Base-by-base conservation (phyloP, 2,113 vertebrate genomes). In the Dromaius novaehollandiae region DNA sequence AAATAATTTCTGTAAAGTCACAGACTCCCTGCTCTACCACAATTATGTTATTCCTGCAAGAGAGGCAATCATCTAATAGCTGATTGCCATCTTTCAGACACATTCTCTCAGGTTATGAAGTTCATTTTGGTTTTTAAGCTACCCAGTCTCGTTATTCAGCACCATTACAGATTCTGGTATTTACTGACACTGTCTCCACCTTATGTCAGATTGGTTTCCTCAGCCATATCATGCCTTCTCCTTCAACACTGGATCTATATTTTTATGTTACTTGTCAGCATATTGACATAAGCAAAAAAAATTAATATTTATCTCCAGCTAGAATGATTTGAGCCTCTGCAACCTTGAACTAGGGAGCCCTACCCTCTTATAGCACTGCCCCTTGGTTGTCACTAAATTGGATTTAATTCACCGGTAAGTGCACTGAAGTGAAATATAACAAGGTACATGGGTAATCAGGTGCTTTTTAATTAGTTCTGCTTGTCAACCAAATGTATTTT, bases 391-490 rank as follows among this genome's bases (percentile, higher is more conserved):
- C 76, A 93, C 58, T 77, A 85, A 91, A 96, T 96, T 84, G 92
- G 58, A 82, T 92, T 63, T 94, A 97, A 93, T 96, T 96, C 92
- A 90, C 91, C 71, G 55, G 77, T 93, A 96, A 96, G 91, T 94
- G 80, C 77, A 78, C 38, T 81, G 44, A 94, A 96, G 96, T 95
- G 1, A 60, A 97, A 89, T 87, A 74, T 92, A 74, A 66, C n/a
- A 85, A 89, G 76, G 65, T 89, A 96, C 83, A 94, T 56, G 56
- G 84, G 71, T 75, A 96, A 91, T 93, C 16, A 76, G 85, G 83
- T 95, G 30, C 48, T 86, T 96, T 97, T 97, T 96, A 95, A 97
- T 97, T 96, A 70, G 82, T 81, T 88, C 71, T 88, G 92, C 92
- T 96, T 93, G 91, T 93, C 89, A 93, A 92, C 70, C 11, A 91